Base-by-base conservation (phyloP, 2,113 vertebrate species). In the Sylvietta virens region DNA sequence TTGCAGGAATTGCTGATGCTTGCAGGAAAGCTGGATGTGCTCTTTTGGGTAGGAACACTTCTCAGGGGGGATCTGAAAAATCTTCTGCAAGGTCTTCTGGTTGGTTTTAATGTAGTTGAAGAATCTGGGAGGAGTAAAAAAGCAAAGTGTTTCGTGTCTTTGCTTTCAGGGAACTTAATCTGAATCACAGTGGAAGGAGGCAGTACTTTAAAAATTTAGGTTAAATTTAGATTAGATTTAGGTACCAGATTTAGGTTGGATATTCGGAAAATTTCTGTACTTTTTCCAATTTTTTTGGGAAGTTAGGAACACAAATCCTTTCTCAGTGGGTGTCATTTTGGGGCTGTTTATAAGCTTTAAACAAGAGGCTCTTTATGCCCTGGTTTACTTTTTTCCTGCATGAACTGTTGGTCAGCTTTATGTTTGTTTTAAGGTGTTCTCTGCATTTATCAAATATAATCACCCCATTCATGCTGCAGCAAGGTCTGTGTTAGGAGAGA, bases 21-120 rank as follows among this genome's bases (percentile, higher is more conserved):
- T 99, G 99, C 50, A 93, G 95, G 82, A 95, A 96, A 81, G 98
- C 99, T 15, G 98, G 99, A 77, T 99, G 99, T 67, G 99, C 99
- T 48, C 98, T 99, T 56, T 92, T 99, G 35, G 99, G 99, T 99
- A 98, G 92, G 98, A 62, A 40, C 15, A 1, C n/a, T 80, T n/a
- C 50, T 72, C 15, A 16, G 57, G 51, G 56, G 42, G 64, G 21
- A 20, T 35, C 11, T 28, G 45, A 60, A 51, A 62, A 61, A 31
- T 11, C 9, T 50, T 31, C 57, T 6, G 31, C 37, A 37, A 16
- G 47, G 6, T 48, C 24, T 64, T 45, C 27, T 50, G 35, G 50
- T 7, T 73, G 42, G 3, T 42, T 87, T 62, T 53, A 19, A 17
- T 56, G 50, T 18, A 20, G 15, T 27, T 69, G 78, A 58, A 57